Evolutionary conservation across 2,888 invertebrate species (phyloP).

Genomic region (Sipha maydis): DNA sequence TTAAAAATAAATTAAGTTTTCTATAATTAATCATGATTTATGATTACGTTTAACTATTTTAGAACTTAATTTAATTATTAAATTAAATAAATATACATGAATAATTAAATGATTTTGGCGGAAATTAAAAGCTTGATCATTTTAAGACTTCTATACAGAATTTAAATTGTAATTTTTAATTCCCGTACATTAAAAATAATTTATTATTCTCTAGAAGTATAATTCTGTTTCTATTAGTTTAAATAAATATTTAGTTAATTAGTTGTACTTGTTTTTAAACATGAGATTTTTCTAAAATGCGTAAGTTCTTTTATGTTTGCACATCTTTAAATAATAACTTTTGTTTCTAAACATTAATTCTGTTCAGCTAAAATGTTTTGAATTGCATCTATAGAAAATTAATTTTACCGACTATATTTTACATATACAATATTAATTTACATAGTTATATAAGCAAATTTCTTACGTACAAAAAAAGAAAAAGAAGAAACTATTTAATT

Average conservation of each 20-base stretch:
- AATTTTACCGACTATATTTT: too few relatives aligned
- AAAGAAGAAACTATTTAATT: too few relatives aligned
- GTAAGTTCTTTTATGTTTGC: too few relatives aligned
- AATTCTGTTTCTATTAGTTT: neutral
- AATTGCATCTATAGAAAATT: too few relatives aligned
- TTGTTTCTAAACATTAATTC: too few relatives aligned
- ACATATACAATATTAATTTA: too few relatives aligned
- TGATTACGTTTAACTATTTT: neutral
- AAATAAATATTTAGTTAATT: neutral
- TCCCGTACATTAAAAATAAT: neutral
- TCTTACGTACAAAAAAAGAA: too few relatives aligned
- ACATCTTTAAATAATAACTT: too few relatives aligned
- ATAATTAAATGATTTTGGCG: neutral
- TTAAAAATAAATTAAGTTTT: neutral
- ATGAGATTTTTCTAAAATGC: too few relatives aligned
- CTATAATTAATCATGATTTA: neutral
- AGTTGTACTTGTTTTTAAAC: neutral
- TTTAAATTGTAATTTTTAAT: neutral
- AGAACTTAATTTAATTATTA: neutral
- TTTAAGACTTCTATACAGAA: neutral
- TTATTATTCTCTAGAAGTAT: neutral
- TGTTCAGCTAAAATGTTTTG: too few relatives aligned
- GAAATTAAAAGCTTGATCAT: neutral
- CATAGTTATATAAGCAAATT: too few relatives aligned
- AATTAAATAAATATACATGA: neutral